A percentile compares a stretch with the other conserved stretches of the same genome.
Evolutionary conservation across 1,140 invertebrate species (phyloP).

Genomic region (Charaxes varanes): DNA sequence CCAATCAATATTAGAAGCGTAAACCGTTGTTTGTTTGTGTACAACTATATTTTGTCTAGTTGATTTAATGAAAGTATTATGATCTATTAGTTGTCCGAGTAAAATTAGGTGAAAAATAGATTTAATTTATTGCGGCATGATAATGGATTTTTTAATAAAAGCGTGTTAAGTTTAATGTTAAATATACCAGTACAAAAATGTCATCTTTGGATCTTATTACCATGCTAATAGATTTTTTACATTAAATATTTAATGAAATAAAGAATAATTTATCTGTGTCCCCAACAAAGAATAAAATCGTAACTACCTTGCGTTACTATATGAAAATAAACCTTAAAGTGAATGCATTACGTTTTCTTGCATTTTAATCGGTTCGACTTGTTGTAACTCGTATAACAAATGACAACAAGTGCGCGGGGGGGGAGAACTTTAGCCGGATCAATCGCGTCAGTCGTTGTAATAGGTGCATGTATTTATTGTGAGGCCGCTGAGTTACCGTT

Average conservation of each 20-base stretch:
- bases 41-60: too few relatives aligned
- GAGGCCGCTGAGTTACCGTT: neutral
- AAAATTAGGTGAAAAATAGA: too few relatives aligned
- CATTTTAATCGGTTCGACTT: neutral
- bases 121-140: too few relatives aligned
- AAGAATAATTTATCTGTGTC: neutral
- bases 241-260: neutral
- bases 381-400: neutral
- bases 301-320: neutral
- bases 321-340: neutral
- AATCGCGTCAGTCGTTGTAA: neutral
- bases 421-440: neutral
- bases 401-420: neutral
- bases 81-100: too few relatives aligned
- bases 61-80: too few relatives aligned
- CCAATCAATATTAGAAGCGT: too few relatives aligned
- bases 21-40: too few relatives aligned
- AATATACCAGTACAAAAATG: neutral
- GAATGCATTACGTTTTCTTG: neutral
- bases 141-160: too few relatives aligned
- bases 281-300: neutral
- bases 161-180: too few relatives aligned
- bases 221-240: neutral
- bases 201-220: neutral
- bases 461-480: neutral